Percentiles rank a stretch among this genome's conserved stretches.
Conservation (phyloP, 1,140 invertebrate genomes). For the Caligus rogercresseyi region DNA sequence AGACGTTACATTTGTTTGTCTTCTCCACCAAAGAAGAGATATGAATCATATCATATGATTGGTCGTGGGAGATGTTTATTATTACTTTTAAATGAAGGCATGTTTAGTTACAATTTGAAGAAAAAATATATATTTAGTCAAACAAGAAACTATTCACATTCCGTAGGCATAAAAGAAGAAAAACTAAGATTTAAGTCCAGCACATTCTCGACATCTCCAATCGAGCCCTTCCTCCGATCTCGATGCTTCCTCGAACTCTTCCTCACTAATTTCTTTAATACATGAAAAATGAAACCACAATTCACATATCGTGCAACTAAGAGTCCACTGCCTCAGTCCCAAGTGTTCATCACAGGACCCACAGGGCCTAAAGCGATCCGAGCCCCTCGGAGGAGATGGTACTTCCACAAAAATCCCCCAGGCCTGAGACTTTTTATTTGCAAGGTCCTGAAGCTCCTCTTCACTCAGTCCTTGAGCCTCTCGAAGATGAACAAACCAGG, state of each 20-base stretch:
- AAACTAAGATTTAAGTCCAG: too few species aligned
- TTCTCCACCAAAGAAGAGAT: too few species aligned
- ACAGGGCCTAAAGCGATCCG: not conserved
- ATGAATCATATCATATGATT: too few species aligned
- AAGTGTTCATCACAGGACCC: conserved; percentile 3
- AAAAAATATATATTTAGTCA: too few species aligned
- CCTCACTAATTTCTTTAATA: not conserved
- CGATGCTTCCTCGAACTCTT: not conserved
- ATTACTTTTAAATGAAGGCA: too few species aligned
- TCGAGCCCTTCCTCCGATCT: not conserved
- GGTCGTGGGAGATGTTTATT: too few species aligned
- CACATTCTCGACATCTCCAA: not conserved
- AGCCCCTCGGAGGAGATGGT: conserved; percentile 2
- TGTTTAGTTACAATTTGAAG: too few species aligned
- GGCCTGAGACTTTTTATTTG: not conserved
- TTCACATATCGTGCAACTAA: not conserved
- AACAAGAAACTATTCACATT: too few species aligned
- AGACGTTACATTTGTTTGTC: too few species aligned
- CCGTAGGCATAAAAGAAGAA: too few species aligned
- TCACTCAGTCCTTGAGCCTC: not conserved
- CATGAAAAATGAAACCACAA: not conserved
- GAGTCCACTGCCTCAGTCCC: not conserved
- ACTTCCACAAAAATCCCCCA: not conserved
- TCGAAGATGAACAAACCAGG: conserved; percentile 15
- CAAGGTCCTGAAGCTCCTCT: not conserved